These are phyloP conservation scores for Heteromurus nitidus DNA, from an alignment of 2,888 invertebrate species.

Conservation along the genomic window DNA sequence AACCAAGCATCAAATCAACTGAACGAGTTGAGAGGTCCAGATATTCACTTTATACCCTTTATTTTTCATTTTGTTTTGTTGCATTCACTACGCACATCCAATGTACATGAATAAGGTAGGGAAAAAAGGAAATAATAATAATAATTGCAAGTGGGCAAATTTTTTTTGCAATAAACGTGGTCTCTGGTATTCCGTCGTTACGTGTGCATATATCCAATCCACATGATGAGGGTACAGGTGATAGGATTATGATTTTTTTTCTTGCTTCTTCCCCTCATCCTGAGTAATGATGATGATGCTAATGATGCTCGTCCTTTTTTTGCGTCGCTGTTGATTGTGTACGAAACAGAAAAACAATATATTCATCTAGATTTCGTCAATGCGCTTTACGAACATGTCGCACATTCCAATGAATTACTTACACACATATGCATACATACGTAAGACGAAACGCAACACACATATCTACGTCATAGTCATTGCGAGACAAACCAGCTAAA, in stretches of 20 bases:
- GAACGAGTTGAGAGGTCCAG: constrained; percentile 52
- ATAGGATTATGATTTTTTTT: background rate
- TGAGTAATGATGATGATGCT: background rate
- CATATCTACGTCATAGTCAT: no score
- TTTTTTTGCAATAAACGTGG: background rate
- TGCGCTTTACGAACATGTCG: no score
- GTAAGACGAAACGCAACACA: no score
- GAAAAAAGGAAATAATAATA: background rate
- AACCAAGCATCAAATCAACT: constrained; percentile 52
- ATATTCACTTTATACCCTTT: constrained; percentile 43
- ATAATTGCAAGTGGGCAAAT: background rate
- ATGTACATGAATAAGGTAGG: background rate
- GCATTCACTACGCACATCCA: background rate
- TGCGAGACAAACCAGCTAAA: no score
- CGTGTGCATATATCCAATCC: background rate
- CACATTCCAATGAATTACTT: no score
- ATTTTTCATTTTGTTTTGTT: background rate
- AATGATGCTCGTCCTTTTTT: background rate
- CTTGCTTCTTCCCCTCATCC: background rate
- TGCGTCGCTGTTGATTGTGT: background rate
- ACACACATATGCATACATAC: no score
- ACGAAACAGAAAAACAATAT: background rate
- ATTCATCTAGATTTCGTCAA: no score
- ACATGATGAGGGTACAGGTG: background rate
- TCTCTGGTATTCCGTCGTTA: background rate